phyloP scores from a whole-genome alignment of 2,888 invertebrate species.

The Vesta saturnalis region DNA sequence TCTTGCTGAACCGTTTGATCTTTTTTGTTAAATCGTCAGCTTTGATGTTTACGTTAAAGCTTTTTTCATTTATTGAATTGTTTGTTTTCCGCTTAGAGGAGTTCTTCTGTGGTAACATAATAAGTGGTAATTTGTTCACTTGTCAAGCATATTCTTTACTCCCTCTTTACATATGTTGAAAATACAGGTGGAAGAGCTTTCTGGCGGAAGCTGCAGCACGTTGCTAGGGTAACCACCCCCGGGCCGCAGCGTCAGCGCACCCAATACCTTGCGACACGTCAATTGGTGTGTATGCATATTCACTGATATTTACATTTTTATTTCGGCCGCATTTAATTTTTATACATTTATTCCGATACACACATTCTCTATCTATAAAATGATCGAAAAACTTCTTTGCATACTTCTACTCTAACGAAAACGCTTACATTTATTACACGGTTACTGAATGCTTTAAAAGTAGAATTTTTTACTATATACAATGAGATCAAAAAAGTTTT shows the following conservation, averaged over 20 bases:
- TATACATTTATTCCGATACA: neutral
- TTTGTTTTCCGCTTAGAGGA: neutral
- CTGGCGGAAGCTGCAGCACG: constrained; percentile 39
- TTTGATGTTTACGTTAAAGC: neutral
- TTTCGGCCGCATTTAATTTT: constrained; percentile 7
- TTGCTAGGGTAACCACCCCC: constrained; percentile 42
- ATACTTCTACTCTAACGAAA: no score
- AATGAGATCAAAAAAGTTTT: constrained; percentile 1
- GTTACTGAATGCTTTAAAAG: neutral
- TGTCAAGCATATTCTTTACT: constrained; percentile 12
- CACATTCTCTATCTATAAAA: neutral
- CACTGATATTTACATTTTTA: constrained; percentile 33
- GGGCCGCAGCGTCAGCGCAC: constrained; percentile 38
- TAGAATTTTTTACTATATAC: neutral
- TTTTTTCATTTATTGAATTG: neutral
- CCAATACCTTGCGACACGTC: constrained; percentile 36
- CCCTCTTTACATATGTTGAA: constrained; percentile 26
- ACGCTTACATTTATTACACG: neutral
- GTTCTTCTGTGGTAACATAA: neutral
- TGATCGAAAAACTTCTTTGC: no score
- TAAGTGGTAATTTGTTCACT: constrained; percentile 17
- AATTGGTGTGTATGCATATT: constrained; percentile 19
- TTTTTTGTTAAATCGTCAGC: neutral
- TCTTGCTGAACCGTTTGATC: neutral
- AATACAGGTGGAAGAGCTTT: constrained; percentile 32